Percentiles rank a stretch among this genome's conserved stretches.
Evolutionary conservation across 2,888 invertebrate genomes (phyloP).

Genomic region (Isotomurus palustris): DNA sequence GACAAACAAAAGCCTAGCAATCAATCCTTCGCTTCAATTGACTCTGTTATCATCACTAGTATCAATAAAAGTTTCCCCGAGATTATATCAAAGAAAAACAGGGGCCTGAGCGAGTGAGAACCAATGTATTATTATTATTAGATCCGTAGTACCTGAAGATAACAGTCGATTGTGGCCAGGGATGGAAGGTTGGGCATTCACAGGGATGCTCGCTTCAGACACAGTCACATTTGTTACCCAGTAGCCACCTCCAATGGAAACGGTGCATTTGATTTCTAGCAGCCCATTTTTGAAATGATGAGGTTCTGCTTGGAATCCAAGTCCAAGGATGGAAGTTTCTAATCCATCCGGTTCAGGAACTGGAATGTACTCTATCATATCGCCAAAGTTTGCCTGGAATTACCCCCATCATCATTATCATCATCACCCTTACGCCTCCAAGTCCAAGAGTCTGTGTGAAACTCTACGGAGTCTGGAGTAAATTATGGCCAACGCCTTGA

Average conservation of each 20-base stretch:
- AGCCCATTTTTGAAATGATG: slow-evolving; percentile 37
- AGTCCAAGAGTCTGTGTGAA: too few relatives aligned
- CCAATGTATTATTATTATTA: too few relatives aligned
- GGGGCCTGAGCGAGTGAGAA: background rate
- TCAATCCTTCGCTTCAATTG: slow-evolving; percentile 4
- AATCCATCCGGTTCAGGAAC: slow-evolving; percentile 38
- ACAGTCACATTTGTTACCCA: slow-evolving; percentile 20
- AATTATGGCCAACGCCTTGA: too few relatives aligned
- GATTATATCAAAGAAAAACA: background rate
- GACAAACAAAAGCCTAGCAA: slow-evolving; percentile 4
- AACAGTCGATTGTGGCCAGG: slow-evolving; percentile 26
- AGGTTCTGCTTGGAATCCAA: slow-evolving; percentile 40
- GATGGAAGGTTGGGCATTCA: slow-evolving; percentile 32
- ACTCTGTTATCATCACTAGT: background rate
- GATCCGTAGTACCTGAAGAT: slow-evolving; percentile 23
- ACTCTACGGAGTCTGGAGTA: too few relatives aligned
- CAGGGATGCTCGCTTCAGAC: slow-evolving; percentile 18
- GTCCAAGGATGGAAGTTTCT: slow-evolving; percentile 43
- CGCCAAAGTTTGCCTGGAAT: slow-evolving; percentile 29
- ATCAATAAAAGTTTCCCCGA: background rate
- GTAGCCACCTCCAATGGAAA: slow-evolving; percentile 31
- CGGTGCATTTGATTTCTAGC: slow-evolving; percentile 36
- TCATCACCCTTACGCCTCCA: too few relatives aligned
- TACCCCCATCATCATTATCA: background rate
- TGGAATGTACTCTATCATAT: slow-evolving; percentile 44